A percentile compares a stretch with the other conserved stretches of the same genome.
Evolutionary conservation across 2,888 invertebrate species (phyloP).

Genomic region (Chloromyia formosa): DNA sequence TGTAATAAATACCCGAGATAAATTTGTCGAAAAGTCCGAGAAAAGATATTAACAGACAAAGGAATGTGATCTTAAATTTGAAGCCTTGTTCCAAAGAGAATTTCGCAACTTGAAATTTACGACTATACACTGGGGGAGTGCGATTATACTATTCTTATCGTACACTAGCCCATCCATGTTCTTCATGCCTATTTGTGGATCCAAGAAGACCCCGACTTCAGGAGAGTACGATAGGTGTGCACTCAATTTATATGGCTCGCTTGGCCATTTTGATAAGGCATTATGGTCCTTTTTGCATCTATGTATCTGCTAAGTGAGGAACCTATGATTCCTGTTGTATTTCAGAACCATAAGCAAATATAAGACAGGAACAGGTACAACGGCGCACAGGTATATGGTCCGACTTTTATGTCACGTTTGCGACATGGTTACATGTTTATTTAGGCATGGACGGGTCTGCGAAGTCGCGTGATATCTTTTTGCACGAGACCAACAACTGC

Average conservation of each 20-base stretch:
- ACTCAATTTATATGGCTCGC: constrained; percentile 3
- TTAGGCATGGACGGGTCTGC: constrained; percentile 20
- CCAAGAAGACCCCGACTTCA: neutral
- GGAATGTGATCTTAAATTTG: neutral
- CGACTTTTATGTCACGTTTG: constrained; percentile 39
- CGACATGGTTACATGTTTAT: constrained; percentile 39
- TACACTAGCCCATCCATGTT: neutral
- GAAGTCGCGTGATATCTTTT: constrained; percentile 23
- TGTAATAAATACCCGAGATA: constrained; percentile 9
- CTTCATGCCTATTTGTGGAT: neutral
- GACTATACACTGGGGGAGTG: neutral
- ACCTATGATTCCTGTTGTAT: neutral
- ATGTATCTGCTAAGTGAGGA: neutral
- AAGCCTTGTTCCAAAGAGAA: constrained; percentile 3
- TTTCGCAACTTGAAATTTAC: neutral
- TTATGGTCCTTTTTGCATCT: neutral
- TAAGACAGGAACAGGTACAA: neutral
- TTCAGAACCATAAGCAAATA: neutral
- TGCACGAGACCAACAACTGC: constrained; percentile 16
- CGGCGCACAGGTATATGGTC: neutral
- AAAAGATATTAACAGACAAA: neutral
- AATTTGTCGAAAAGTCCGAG: neutral
- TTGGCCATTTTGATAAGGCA: neutral
- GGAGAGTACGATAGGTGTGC: constrained; percentile 5
- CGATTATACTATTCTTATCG: neutral